These are phyloP conservation scores for Chionomys nivalis DNA, from an alignment of 2,113 vertebrate species.

Conservation along the genomic window DNA sequence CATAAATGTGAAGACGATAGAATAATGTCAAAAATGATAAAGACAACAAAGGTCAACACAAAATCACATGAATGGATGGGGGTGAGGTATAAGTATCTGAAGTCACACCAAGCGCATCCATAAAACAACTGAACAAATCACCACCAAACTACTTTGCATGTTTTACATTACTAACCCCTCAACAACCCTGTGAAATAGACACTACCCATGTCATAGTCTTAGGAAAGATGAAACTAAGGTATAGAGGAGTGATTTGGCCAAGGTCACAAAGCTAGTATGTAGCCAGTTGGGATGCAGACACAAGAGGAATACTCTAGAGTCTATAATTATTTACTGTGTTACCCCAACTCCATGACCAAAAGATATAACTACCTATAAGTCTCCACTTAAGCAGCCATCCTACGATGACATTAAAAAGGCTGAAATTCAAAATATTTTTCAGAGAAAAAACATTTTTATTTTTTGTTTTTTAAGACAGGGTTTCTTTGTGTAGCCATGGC, in stretches of 20 bases:
- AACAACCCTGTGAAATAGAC: background rate
- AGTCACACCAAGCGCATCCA: background rate
- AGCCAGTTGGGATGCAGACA: background rate
- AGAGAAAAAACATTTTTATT: too few relatives aligned
- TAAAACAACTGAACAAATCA: background rate
- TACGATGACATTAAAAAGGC: conserved; percentile 16
- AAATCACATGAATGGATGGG: background rate
- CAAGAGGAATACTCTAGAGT: background rate
- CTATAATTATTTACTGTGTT: background rate
- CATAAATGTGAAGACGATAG: background rate
- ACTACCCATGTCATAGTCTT: background rate
- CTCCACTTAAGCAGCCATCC: background rate
- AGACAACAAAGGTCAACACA: background rate
- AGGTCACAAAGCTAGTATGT: background rate
- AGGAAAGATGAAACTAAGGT: background rate
- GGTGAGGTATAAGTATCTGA: background rate
- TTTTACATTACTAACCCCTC: background rate
- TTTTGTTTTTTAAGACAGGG: too few relatives aligned
- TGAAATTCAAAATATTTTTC: too few relatives aligned
- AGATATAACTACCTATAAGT: background rate
- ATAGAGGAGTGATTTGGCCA: background rate
- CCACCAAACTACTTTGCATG: background rate
- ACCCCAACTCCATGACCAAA: background rate
- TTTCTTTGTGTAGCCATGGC: too few relatives aligned
- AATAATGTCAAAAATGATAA: background rate